phyloP scores from a whole-genome alignment of 2,113 vertebrate species.

The Conger conger region DNA sequence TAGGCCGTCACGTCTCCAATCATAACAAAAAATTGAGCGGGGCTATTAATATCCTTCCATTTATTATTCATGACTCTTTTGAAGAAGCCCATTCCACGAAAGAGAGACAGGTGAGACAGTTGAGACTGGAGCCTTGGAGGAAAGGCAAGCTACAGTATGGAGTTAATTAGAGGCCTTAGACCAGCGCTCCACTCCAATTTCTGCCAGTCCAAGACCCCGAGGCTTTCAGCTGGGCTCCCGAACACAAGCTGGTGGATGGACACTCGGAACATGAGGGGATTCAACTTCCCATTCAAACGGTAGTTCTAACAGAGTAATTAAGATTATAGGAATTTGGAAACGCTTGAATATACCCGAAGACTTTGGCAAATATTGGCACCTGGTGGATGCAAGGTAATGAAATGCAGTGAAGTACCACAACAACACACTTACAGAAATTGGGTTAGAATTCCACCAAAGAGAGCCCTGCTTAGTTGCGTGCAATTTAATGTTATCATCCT shows the following conservation, averaged over 20 bases:
- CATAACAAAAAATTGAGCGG: background rate
- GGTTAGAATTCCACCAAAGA: background rate
- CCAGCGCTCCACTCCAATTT: background rate
- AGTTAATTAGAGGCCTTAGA: background rate
- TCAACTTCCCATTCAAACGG: background rate
- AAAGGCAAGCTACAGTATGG: background rate
- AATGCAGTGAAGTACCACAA: background rate
- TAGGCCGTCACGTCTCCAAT: background rate
- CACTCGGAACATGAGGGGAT: background rate
- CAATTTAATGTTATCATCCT: background rate
- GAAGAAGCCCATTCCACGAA: background rate
- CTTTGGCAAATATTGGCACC: background rate
- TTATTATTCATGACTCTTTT: background rate
- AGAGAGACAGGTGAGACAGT: background rate
- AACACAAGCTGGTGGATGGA: background rate
- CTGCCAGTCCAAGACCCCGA: background rate
- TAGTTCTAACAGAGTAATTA: background rate
- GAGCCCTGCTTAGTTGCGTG: background rate
- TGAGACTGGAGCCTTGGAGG: background rate
- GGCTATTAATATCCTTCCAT: background rate
- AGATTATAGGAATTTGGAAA: background rate
- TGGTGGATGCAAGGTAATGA: background rate
- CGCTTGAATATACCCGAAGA: background rate
- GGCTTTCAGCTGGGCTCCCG: background rate
- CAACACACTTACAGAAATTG: background rate